Evolutionary conservation across 2,797 vertebrate species (phyloP), one percentile per base, ranked within the genome.

Genomic region (Tokudaia muenninki): DNA sequence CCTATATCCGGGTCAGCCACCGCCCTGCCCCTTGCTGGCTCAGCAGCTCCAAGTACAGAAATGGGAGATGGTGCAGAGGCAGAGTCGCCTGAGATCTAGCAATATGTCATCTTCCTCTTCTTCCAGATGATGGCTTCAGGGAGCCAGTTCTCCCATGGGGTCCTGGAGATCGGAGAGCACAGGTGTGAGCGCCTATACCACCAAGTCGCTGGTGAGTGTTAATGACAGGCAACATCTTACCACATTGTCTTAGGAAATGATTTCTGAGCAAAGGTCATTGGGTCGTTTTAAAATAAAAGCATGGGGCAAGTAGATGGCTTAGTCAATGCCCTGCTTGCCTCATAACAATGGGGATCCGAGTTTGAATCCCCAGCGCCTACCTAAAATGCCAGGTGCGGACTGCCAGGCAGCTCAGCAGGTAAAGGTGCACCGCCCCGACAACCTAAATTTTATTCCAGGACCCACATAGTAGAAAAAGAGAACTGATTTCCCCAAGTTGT

Each of bases 11-110:
- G 87, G 31, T 5, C 59, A 52, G 61, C 22, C n/a, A 57, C 67
- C 3, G 0, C 74, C 70, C 67, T 13, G 21, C 72, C 63, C 52
- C 1, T 6, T 84, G 52, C 63, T 74, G 26, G 26, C 72, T 50
- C 47, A 31, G 65, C 41, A 72, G 3, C 41, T 50, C n/a, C 47
- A 16, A 95, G 14, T 41, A 21, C 41, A 34, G 65, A 34, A 26
- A 4, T 0, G 0, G 8, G 50, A 26, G 34, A 37, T 5, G 24
- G 10, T 1, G 7, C 44, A 8, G 50, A 37, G 11, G 37, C 81
- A 0, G 0, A 21, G 77, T 10, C 12, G 21, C 67, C 79, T 19
- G 0, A 5, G 1, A 16, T 47, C 41, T 87, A 8, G 8, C 1
- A 12, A 16, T 41, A 9, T 0, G 4, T 63, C 41, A 0, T 4